Conservation (phyloP, 2,797 vertebrate genomes). For the Cynopterus sphinx region DNA sequence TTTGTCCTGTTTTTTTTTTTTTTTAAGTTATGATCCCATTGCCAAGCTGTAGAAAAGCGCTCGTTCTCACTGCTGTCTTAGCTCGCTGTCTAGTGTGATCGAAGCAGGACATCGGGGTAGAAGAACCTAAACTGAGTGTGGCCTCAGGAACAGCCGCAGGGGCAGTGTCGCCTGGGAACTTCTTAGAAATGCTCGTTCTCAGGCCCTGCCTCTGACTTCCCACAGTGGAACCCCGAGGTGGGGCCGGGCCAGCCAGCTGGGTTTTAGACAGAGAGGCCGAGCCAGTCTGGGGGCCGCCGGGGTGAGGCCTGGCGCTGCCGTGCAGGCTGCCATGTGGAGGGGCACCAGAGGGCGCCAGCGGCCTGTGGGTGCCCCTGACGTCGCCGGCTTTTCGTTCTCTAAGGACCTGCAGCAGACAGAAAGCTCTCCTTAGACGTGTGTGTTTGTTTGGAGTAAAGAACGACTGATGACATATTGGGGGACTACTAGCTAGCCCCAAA, state of each 20-base stretch:
- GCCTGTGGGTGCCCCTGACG: neutral
- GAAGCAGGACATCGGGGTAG: neutral
- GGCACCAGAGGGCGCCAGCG: slow-evolving; percentile 63
- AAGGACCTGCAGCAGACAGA: neutral
- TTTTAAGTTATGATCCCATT: neutral
- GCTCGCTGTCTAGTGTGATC: neutral
- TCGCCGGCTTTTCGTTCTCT: neutral
- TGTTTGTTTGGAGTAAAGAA: neutral
- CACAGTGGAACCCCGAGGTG: neutral
- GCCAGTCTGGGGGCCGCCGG: neutral
- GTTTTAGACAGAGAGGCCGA: neutral
- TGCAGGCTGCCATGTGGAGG: neutral
- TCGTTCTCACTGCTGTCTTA: neutral
- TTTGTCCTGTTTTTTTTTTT: neutral
- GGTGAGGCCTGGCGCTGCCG: neutral
- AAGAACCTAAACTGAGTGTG: neutral
- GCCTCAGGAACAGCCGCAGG: neutral
- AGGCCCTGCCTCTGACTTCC: neutral
- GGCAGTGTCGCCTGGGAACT: neutral
- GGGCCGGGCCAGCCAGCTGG: no score
- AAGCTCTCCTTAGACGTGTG: neutral
- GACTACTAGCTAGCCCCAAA: neutral
- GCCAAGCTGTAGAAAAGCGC: neutral
- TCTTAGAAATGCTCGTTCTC: neutral
- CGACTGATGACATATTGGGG: neutral